Conservation (phyloP, 2,888 invertebrate species). For the Andricus quercusramuli region DNA sequence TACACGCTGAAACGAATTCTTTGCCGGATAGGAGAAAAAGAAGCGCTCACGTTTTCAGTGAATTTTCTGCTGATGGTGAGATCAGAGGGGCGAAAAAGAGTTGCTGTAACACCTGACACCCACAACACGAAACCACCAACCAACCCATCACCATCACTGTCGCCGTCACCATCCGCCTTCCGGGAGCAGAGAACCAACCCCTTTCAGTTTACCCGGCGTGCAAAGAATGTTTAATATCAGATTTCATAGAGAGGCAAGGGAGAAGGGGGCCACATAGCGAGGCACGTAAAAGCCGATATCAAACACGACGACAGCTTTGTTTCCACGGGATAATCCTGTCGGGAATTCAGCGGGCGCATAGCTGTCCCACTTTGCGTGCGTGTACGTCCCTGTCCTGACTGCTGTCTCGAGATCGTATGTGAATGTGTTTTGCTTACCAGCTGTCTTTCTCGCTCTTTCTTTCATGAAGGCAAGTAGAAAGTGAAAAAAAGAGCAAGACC, state of each 20-base stretch:
- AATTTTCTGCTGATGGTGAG: slow-evolving; percentile 28
- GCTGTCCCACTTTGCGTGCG: slow-evolving; percentile 46
- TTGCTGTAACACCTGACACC: slow-evolving; percentile 57
- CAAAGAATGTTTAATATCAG: slow-evolving; percentile 61
- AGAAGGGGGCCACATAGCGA: slow-evolving; percentile 53
- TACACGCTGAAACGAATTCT: slow-evolving; percentile 23
- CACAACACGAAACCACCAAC: slow-evolving; percentile 51
- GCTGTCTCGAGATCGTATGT: not conserved
- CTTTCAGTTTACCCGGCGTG: slow-evolving; percentile 57
- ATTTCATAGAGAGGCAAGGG: slow-evolving; percentile 55
- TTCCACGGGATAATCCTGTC: slow-evolving; percentile 73
- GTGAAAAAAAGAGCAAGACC: slow-evolving; percentile 40
- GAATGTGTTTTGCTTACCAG: not conserved
- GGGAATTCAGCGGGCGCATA: slow-evolving; percentile 70
- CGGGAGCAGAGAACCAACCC: slow-evolving; percentile 53
- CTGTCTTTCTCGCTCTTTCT: slow-evolving; percentile 44
- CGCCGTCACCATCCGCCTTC: slow-evolving; percentile 42
- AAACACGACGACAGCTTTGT: slow-evolving; percentile 76
- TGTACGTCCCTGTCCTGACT: slow-evolving; percentile 46
- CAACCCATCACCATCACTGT: slow-evolving; percentile 47
- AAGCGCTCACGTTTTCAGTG: slow-evolving; percentile 24
- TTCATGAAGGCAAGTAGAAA: slow-evolving; percentile 47
- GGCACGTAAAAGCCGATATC: slow-evolving; percentile 74
- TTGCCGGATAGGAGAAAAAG: not conserved
- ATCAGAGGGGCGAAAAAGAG: not conserved